Evolutionary conservation across 2,888 invertebrate genomes (phyloP), one percentile per base, ranked within the genome.

Genomic region (Malachius bipustulatus): DNA sequence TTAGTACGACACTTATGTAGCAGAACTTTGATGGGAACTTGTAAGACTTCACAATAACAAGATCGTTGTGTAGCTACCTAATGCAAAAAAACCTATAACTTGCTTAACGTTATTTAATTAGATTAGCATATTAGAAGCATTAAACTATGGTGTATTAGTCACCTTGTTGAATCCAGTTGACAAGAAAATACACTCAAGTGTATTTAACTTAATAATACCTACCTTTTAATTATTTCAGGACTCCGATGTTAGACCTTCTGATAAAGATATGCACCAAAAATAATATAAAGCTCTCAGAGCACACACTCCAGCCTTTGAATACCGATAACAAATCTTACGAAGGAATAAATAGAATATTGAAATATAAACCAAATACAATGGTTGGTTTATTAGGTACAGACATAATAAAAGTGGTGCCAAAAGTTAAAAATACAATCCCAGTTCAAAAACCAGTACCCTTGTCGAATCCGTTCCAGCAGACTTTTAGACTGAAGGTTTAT

Each of bases 191-290:
- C n/a, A n/a, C n/a, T n/a, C n/a, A n/a, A n/a, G n/a, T n/a, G n/a
- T n/a, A n/a, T n/a, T n/a, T n/a, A n/a, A n/a, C n/a, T n/a, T n/a
- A n/a, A n/a, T n/a, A n/a, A n/a, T n/a, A n/a, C n/a, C n/a, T n/a
- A n/a, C 4, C 12, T 26, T 11, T 11, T n/a, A 30, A 28, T 15
- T 14, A 46, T 64, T 65, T 40, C 64, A 81, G 81, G 55, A 79
- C 77, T 14, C 80, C 80, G 19, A 81, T 82, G 79, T 77, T 81
- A 76, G 82, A 82, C 55, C 68, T 82, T 30, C 66, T 81, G 45
- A 75, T 82, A 34, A 77, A 79, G 54, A 70, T 80, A 46, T 73
- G 80, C 28, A 77, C 76, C 30, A 68, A 71, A 30, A 70, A 77
- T 57, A 75, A 75, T 55, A 65, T 82, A 42, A 72, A 73, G 46